Evolutionary conservation across 1,140 invertebrate species (phyloP).

Genomic region (Drosophila ohnishii): DNA sequence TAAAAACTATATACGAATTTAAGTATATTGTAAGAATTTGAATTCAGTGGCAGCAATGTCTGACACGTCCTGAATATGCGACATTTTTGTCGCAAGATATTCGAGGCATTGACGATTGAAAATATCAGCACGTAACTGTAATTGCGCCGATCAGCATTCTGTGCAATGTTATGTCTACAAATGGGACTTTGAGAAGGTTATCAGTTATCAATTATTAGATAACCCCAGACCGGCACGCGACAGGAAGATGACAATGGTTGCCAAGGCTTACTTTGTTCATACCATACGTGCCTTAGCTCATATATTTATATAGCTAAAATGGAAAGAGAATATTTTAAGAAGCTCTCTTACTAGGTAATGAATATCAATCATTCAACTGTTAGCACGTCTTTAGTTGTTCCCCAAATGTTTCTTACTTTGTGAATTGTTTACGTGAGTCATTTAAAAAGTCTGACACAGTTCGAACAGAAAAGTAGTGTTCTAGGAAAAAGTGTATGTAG

Average conservation of each 20-base stretch:
- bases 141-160: slow-evolving; percentile 37
- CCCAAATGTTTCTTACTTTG: not conserved
- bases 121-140: slow-evolving; percentile 12
- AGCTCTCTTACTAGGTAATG: not conserved
- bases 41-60: not conserved
- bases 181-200: slow-evolving; percentile 59
- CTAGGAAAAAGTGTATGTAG: not conserved
- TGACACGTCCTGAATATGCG: not conserved
- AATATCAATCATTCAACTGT: not conserved
- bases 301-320: not conserved
- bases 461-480: not conserved
- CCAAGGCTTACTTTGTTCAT: not conserved
- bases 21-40: not conserved
- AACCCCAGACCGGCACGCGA: slow-evolving; percentile 62
- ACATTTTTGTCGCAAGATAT: not conserved
- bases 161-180: slow-evolving; percentile 26
- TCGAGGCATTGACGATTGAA: slow-evolving; percentile 5
- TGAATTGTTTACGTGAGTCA: not conserved
- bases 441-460: not conserved
- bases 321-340: not conserved
- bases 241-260: slow-evolving; percentile 40
- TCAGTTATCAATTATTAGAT: slow-evolving; percentile 57
- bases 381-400: not conserved
- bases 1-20: not conserved
- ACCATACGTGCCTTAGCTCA: not conserved